Conservation (phyloP, 2,113 vertebrate species). For the Hepsetus odoe region DNA sequence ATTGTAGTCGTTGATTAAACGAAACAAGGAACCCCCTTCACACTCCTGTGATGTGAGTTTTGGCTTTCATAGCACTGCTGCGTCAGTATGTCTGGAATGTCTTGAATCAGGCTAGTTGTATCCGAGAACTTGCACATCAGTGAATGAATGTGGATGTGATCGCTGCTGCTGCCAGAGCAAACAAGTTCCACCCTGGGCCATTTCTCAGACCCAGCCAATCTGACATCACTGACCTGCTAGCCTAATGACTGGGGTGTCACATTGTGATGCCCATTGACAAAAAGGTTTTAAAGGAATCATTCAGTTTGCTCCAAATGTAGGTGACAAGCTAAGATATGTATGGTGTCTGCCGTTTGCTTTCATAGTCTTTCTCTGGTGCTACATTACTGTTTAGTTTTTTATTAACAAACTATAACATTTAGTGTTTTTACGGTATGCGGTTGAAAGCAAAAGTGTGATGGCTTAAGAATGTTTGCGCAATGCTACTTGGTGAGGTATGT, state of each 20-base stretch:
- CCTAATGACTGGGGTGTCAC: neutral
- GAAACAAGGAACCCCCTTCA: neutral
- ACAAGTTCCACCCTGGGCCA: neutral
- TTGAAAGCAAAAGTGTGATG: neutral
- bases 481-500: neutral
- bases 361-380: neutral
- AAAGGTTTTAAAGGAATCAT: neutral
- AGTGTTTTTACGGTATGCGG: no score
- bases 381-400: neutral
- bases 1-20: neutral
- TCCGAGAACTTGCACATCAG: neutral
- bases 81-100: neutral
- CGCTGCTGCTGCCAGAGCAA: neutral
- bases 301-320: no score
- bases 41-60: neutral
- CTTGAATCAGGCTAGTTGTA: neutral
- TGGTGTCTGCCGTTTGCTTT: neutral
- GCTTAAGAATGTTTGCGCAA: neutral
- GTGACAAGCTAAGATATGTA: neutral
- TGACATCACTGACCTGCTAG: neutral
- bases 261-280: neutral
- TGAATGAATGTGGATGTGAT: neutral
- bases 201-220: neutral
- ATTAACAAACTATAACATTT: no score
- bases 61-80: neutral